Conservation (phyloP, 2,113 vertebrate genomes). For the Phrynosoma blainvillii region DNA sequence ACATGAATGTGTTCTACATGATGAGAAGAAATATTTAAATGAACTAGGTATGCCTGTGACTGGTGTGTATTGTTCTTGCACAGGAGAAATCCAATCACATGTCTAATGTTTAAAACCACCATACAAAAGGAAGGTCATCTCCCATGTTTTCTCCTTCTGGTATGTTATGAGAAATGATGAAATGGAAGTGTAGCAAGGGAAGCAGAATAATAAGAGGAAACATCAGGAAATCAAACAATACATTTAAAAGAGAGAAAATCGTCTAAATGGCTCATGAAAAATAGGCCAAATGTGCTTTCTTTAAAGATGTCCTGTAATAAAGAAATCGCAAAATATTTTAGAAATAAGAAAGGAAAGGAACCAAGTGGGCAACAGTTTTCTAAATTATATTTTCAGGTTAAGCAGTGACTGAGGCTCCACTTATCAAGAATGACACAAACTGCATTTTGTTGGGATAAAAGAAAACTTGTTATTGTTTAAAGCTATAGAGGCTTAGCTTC, state of each 20-base stretch:
- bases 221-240: slow-evolving; percentile 81
- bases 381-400: slow-evolving; percentile 25
- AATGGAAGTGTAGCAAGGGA: slow-evolving; percentile 73
- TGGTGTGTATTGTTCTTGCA: not conserved
- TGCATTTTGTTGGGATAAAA: no score
- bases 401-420: no score
- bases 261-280: slow-evolving; percentile 75
- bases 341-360: slow-evolving; percentile 56
- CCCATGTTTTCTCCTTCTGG: slow-evolving; percentile 64
- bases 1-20: slow-evolving; percentile 42
- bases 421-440: no score
- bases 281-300: slow-evolving; percentile 73
- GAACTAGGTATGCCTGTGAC: not conserved
- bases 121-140: slow-evolving; percentile 58
- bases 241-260: slow-evolving; percentile 80
- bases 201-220: slow-evolving; percentile 71
- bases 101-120: slow-evolving; percentile 59
- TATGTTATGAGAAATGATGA: slow-evolving; percentile 68
- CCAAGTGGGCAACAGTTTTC: slow-evolving; percentile 25
- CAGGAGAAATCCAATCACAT: slow-evolving; percentile 21
- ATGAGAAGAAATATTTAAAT: slow-evolving; percentile 42
- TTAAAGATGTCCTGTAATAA: slow-evolving; percentile 72
- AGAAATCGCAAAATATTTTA: slow-evolving; percentile 72
- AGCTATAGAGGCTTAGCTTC: no score
- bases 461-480: no score